Percentiles rank a stretch among this genome's conserved stretches.
Evolutionary conservation across 2,113 vertebrate species (phyloP).

Genomic region (Caranx melampygus): DNA sequence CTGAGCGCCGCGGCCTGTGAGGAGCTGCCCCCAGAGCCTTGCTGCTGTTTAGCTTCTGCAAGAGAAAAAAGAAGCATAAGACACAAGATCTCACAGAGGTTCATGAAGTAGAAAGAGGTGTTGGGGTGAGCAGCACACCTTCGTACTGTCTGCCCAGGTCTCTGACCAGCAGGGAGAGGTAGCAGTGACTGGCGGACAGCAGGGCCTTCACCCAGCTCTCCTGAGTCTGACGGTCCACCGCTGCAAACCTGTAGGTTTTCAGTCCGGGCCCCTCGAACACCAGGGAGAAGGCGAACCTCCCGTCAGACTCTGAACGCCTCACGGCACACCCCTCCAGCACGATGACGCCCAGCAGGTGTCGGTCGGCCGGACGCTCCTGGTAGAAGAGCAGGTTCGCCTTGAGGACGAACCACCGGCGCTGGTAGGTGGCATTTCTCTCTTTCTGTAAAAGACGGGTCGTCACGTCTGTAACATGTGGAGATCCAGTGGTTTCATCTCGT

Average conservation of each 20-base stretch:
- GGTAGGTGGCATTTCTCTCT: constrained; percentile 78
- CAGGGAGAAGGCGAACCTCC: constrained; percentile 80
- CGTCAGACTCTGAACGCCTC: constrained; percentile 66
- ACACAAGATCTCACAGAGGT: neutral
- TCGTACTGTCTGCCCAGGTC: constrained; percentile 81
- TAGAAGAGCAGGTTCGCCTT: constrained; percentile 87
- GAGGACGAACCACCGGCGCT: constrained; percentile 84
- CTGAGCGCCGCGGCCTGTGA: constrained; percentile 25
- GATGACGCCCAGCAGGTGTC: constrained; percentile 83
- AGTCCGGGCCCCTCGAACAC: constrained; percentile 71
- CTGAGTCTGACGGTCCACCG: constrained; percentile 74
- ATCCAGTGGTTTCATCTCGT: neutral
- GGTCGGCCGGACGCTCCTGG: constrained; percentile 81
- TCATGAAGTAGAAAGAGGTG: neutral
- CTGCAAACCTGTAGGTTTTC: constrained; percentile 82
- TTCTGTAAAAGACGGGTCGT: constrained; percentile 55
- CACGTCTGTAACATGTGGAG: neutral
- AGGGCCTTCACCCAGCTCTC: constrained; percentile 83
- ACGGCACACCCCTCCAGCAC: constrained; percentile 86
- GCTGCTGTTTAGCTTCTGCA: constrained; percentile 77
- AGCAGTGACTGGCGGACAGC: constrained; percentile 79
- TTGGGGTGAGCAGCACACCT: constrained; percentile 45
- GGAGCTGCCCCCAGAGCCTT: constrained; percentile 33
- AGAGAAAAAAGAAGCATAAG: neutral
- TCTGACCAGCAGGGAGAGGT: constrained; percentile 77